Evolutionary conservation across 2,797 vertebrate species (phyloP).

Genomic region (Chloroceryle inda): DNA sequence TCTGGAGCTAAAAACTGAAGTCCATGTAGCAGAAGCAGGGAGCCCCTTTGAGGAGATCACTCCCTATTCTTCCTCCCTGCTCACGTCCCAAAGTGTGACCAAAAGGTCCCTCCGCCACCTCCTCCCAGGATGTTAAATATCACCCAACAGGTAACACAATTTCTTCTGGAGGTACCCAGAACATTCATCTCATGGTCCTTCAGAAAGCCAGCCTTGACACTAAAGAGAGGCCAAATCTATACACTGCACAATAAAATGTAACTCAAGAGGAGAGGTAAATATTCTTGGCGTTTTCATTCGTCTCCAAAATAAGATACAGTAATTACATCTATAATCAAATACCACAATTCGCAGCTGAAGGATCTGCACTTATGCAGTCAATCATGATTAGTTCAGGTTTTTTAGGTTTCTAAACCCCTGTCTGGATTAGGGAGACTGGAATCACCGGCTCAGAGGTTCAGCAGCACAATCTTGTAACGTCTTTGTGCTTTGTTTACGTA

Average conservation of each 20-base stretch:
- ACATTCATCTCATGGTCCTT: neutral
- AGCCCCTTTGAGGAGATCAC: neutral
- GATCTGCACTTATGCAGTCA: slow-evolving; percentile 19
- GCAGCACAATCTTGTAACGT: neutral
- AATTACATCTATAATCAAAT: slow-evolving; percentile 42
- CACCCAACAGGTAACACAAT: neutral
- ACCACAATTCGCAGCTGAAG: slow-evolving; percentile 11
- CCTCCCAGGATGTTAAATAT: neutral
- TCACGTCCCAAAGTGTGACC: neutral
- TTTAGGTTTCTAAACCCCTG: slow-evolving; percentile 22
- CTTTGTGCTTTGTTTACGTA: neutral
- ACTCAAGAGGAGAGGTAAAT: neutral
- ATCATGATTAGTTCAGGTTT: neutral
- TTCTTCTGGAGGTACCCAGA: neutral
- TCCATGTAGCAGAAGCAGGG: neutral
- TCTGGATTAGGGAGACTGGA: neutral
- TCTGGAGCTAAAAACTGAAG: neutral
- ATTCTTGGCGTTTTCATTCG: neutral
- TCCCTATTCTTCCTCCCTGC: neutral
- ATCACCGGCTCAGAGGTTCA: neutral
- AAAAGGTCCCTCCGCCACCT: neutral
- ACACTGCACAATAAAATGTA: neutral
- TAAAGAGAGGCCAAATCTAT: neutral
- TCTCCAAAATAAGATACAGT: slow-evolving; percentile 29
- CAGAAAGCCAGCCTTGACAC: neutral